Base-by-base conservation (phyloP, 2,888 invertebrate species). In the Thereva unica region DNA sequence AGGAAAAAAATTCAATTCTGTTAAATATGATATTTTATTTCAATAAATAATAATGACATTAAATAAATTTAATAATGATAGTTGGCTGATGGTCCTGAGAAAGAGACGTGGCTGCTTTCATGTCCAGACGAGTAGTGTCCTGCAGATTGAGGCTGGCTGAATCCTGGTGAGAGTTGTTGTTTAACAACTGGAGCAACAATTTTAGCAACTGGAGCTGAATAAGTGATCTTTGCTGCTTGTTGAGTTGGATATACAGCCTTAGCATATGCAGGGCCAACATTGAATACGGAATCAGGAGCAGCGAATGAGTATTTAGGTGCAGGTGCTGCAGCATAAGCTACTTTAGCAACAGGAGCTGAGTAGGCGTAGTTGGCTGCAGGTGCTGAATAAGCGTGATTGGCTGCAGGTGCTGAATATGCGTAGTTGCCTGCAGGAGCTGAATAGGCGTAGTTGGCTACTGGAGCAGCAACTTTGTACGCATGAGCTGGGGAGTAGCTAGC, bases 21-120 rank as follows among this genome's bases (percentile, higher is more conserved):
- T 44, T 5, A 8, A 44, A 44, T 44, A 8, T 9, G 10, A 23
- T 23, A 23, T 23, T 23, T 23, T 2, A 23, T 23, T 23, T 23
- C 23, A 23, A 23, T 23, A 23, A 23, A 23, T 23, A 23, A 23
- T 23, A 23, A 23, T 23, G 23, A 23, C 23, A 53, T 10, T 10
- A 37, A 9, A 53, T 10, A 8, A 9, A 9, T 7, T 67, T 72
- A 78, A 70, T 78, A 78, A 66, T 75, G 74, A 66, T 78, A 78
- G 34, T 75, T 72, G n/a, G 74, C 72, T 5, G 72, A 72, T 35
- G 73, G 75, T 53, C 76, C 72, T 35, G 75, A 74, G 38, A 74
- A 76, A 0, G 77, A 75, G 3, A 78, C 78, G 57, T 74, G 75
- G 34, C 75, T 76, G 8, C 73, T 75, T 44, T 44, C 53, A 37